Base-by-base conservation (phyloP, 1,140 invertebrate species). In the Macrobrachium nipponense region DNA sequence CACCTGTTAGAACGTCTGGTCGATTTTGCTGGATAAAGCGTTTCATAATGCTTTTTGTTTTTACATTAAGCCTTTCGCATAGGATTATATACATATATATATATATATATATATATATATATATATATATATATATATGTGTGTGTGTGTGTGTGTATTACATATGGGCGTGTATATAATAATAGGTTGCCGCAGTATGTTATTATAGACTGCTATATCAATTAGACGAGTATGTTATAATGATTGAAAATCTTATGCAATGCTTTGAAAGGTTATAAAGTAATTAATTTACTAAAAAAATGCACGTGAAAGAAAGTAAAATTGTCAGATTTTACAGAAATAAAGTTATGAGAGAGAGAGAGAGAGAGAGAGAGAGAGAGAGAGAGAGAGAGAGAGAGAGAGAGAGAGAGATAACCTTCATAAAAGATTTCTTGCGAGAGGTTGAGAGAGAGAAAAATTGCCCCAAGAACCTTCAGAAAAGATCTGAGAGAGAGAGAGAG, bases 41-140 rank as follows among this genome's bases (percentile, higher is more conserved):
- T n/a, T n/a, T n/a, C n/a, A n/a, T n/a, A n/a, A n/a, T n/a, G n/a
- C n/a, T n/a, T n/a, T n/a, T n/a, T n/a, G n/a, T n/a, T n/a, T n/a
- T n/a, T n/a, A n/a, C n/a, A n/a, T n/a, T n/a, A n/a, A n/a, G n/a
- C n/a, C n/a, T n/a, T n/a, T n/a, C n/a, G n/a, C n/a, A n/a, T n/a
- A n/a, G n/a, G n/a, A 5, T 15, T 75, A 75, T 75, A 75, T 75
- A 75, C 43, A 75, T 75, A 75, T 75, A 75, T 75, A 75, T 75
- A 75, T 75, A 75, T 75, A 75, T 75, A 75, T 75, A 75, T 75
- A 36, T 75, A 75, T 75, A 75, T 75, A 75, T 75, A 75, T 75
- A 75, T 75, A 36, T 27, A 75, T 75, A 75, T 75, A 75, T 75
- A 75, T 27, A 75, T 75, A 20, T 43, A 75, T 27, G 6, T 75